Percentiles rank a stretch among this genome's conserved stretches.
phyloP scores from a whole-genome alignment of 2,113 vertebrate genomes.

The Edolisoma coerulescens region DNA sequence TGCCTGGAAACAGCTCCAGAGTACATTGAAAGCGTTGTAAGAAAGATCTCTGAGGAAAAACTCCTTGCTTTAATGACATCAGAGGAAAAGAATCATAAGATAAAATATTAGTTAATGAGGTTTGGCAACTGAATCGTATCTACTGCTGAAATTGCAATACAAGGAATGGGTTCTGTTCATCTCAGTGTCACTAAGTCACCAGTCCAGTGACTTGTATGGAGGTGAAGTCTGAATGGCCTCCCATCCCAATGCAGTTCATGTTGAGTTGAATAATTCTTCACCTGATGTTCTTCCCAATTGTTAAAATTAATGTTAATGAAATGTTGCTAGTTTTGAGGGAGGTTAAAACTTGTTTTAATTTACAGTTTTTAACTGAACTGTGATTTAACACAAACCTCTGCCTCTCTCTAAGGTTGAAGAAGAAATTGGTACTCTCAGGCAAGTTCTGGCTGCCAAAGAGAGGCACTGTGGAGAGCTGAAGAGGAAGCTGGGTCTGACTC shows the following conservation, averaged over 20 bases:
- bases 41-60: not conserved
- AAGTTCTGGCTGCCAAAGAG: constrained; percentile 95
- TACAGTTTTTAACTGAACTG: not conserved
- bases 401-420: constrained; percentile 86
- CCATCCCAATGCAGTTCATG: rapidly evolving
- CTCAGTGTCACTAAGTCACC: not conserved
- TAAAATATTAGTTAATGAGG: not conserved
- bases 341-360: not conserved
- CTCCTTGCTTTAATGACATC: not conserved
- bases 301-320: rapidly evolving
- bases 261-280: not conserved
- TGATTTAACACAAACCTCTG: not conserved
- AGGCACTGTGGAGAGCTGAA: constrained; percentile 87
- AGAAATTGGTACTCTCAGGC: constrained; percentile 91
- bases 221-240: not conserved
- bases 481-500: constrained; percentile 89
- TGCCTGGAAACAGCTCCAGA: not conserved
- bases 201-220: not conserved
- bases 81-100: not conserved
- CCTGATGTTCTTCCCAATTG: rapidly evolving
- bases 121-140: not conserved
- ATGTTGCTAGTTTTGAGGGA: not conserved
- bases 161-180: not conserved
- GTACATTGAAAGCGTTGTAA: not conserved
- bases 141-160: not conserved